Evolutionary conservation across 2,113 vertebrate species (phyloP), one percentile per base, ranked within the genome.

Genomic region (Polypterus senegalus): DNA sequence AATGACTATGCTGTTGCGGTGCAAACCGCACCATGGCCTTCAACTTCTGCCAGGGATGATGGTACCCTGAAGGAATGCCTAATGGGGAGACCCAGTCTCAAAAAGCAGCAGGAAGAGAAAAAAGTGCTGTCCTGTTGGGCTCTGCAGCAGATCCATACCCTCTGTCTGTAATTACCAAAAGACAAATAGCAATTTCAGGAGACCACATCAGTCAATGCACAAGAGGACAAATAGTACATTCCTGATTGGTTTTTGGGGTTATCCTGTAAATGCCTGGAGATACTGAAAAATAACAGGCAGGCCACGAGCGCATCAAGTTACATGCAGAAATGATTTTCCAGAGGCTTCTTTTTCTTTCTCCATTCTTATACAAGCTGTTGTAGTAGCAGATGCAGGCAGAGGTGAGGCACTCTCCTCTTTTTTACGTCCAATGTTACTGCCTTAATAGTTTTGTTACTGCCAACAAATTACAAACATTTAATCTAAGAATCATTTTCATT

Each of bases 171-270:
- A 72, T 66, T 69, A 67, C 61, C 63, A 69, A 65, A 66, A 72
- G 72, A 69, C 67, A 72, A 72, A 75, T 65, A 69, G 69, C 65
- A 67, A 66, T 67, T 65, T 49, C 66, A 72, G 67, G 63, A 61
- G 58, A 27, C 65, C 65, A 70, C 70, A 67, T 74, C 67, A 69
- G 51, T 69, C 60, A 67, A 63, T 60, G 64, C 61, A 61, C 62
- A 57, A 60, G 64, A 61, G n/a, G 61, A 73, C 66, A 73, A 70
- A 69, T 57, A 63, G 43, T 43, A 9, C 71, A 68, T 73, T 68
- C 62, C 63, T 61, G 55, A 43, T 47, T 61, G 63, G 53, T 64
- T 68, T 64, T 52, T 52, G 69, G 65, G 62, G 61, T 56, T 58
- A 58, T 43, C 56, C 56, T 58, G 44, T 46, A 70, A 67, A 63